Conservation (phyloP, 2,888 invertebrate genomes). For the Euplexia lucipara region DNA sequence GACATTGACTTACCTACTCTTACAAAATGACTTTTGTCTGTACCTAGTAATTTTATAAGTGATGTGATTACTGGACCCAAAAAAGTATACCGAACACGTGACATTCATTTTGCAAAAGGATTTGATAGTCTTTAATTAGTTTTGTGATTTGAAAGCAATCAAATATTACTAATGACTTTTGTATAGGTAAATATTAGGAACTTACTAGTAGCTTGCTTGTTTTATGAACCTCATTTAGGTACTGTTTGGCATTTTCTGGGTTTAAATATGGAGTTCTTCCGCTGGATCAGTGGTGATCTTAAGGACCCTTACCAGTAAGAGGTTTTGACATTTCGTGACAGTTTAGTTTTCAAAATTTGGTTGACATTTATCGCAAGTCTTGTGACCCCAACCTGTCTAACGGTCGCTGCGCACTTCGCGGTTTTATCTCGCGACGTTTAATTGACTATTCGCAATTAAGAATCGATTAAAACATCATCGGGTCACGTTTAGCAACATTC, state of each 20-base stretch:
- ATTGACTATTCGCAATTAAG: slow-evolving; percentile 89
- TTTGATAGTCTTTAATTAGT: slow-evolving; percentile 33
- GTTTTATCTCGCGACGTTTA: slow-evolving; percentile 84
- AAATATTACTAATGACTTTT: slow-evolving; percentile 37
- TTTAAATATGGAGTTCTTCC: neutral
- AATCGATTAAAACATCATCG: slow-evolving; percentile 84
- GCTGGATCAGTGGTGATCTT: neutral
- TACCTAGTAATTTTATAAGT: too few relatives aligned
- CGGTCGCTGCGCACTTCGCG: slow-evolving; percentile 77
- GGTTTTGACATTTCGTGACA: neutral
- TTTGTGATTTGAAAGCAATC: slow-evolving; percentile 56
- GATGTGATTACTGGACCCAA: too few relatives aligned
- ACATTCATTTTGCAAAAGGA: slow-evolving; percentile 54
- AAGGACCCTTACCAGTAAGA: too few relatives aligned
- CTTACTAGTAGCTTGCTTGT: slow-evolving; percentile 16
- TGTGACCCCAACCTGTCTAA: slow-evolving; percentile 66
- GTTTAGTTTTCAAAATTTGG: neutral
- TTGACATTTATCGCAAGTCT: slow-evolving; percentile 78
- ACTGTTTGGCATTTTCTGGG: too few relatives aligned
- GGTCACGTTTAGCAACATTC: slow-evolving; percentile 87
- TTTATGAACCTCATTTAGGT: neutral
- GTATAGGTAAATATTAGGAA: slow-evolving; percentile 40
- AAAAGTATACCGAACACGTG: slow-evolving; percentile 23
- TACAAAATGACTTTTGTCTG: too few relatives aligned
- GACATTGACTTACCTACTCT: too few relatives aligned